Evolutionary conservation across 2,797 vertebrate genomes (phyloP).

Genomic region (Hipposideros larvatus): DNA sequence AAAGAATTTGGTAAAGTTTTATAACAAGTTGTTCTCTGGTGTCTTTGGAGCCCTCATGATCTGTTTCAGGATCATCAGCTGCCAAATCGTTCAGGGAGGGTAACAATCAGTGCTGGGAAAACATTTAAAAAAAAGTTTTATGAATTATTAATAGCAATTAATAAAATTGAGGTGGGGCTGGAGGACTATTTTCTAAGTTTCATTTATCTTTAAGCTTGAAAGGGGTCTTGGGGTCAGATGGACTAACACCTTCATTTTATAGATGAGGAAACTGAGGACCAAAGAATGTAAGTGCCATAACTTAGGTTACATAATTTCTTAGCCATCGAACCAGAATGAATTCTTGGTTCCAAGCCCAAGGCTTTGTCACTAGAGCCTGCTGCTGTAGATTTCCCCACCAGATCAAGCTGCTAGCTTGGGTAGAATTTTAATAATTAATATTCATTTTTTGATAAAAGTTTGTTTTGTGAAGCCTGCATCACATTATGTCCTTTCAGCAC

Average conservation of each 20-base stretch:
- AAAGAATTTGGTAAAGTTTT: constrained; percentile 61
- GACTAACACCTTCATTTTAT: constrained; percentile 35
- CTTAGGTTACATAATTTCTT: constrained; percentile 6
- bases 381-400: constrained; percentile 73
- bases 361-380: constrained; percentile 70
- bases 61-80: constrained; percentile 31
- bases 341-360: constrained; percentile 71
- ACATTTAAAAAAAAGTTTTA: constrained; percentile 53
- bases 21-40: constrained; percentile 50
- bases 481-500: constrained; percentile 81
- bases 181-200: constrained; percentile 18
- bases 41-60: constrained; percentile 41
- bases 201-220: constrained; percentile 29
- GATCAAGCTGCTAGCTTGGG: constrained; percentile 77
- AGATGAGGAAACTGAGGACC: constrained; percentile 63
- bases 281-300: neutral
- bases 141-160: constrained; percentile 18
- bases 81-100: constrained; percentile 51
- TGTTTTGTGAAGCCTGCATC: constrained; percentile 78
- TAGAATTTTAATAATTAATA: constrained; percentile 79
- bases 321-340: constrained; percentile 55
- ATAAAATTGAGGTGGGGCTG: constrained; percentile 5
- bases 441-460: constrained; percentile 82
- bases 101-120: constrained; percentile 57
- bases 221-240: neutral